Evolutionary conservation across 2,797 vertebrate species (phyloP), one percentile per base, ranked within the genome.

Genomic region (Manis javanica): DNA sequence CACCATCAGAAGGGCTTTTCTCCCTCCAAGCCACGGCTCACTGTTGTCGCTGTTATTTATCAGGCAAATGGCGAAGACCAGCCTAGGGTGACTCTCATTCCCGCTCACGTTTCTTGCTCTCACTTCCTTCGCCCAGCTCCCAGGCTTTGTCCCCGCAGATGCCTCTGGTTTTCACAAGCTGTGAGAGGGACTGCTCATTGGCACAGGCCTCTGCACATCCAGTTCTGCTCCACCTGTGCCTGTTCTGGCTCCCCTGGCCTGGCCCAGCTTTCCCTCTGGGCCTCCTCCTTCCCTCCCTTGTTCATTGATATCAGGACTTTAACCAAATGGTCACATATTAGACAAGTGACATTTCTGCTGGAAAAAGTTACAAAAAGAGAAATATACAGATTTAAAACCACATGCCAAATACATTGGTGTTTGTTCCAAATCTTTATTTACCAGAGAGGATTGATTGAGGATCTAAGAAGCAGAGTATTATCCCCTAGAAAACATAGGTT

Each of bases 371-470:
- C 7, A 51, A 95, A 82, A 51, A 85, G n/a, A 96, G 59, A 96
- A 96, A 46, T n/a, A 46, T 15, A 79, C 57, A 92, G 39, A 79
- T 88, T 90, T 83, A 91, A 95, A 93, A 63, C 26, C 59, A 79
- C 12, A 53, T 23, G 31, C 87, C 69, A 90, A 86, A 68, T 87
- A 71, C 63, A 59, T 66, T 90, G 88, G 92, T 90, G 77, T 77
- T 93, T 95, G 39, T 78, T 75, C 46, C 90, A 89, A 78, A 88
- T 92, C 42, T 90, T 95, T 95, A 66, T 94, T 97, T 93, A 66
- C 61, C 34, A 83, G 34, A 96, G 78, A 71, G 51, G 31, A 94
- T 55, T 77, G 86, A 75, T 63, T 63, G 46, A 95, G 29, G 31
- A 92, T 64, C 34, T 19, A 92, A 83, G 57, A 23, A 93, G 16